A percentile compares a stretch with the other conserved stretches of the same genome.
These are phyloP conservation scores for Petrocephalus zakoni DNA, from an alignment of 2,113 vertebrate species.

Conservation along the genomic window DNA sequence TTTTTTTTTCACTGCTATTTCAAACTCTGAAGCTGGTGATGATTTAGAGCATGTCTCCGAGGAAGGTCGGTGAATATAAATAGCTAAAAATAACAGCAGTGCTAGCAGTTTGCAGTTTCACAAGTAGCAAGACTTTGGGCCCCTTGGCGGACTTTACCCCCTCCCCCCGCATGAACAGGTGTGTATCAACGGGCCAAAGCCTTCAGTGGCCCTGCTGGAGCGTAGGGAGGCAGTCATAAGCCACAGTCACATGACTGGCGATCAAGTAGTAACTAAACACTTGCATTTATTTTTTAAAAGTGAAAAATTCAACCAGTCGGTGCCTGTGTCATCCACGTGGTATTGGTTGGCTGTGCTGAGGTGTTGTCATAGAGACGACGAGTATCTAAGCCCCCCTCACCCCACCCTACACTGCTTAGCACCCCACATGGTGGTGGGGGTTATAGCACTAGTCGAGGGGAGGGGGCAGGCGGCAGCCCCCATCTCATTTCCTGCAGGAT, in stretches of 20 bases:
- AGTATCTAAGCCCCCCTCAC: conserved; percentile 46
- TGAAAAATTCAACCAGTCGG: background rate
- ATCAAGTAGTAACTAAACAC: background rate
- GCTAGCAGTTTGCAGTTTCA: conserved; percentile 32
- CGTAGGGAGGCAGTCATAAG: background rate
- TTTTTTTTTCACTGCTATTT: conserved; percentile 26
- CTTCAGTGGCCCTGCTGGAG: background rate
- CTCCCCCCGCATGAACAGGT: background rate
- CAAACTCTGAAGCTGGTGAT: conserved; percentile 21
- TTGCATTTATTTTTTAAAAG: background rate
- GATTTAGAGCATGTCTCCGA: conserved; percentile 32
- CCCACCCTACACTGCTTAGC: background rate
- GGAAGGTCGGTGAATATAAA: conserved; percentile 29
- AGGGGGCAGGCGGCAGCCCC: background rate
- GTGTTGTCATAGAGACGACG: conserved; percentile 67
- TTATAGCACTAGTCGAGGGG: background rate
- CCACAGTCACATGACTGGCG: background rate
- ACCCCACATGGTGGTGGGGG: background rate
- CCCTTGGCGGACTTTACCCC: background rate
- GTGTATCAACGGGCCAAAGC: background rate
- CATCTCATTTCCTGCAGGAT: background rate
- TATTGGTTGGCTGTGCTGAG: conserved; percentile 50
- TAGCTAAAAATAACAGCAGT: conserved; percentile 34
- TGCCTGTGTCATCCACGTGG: conserved; percentile 38
- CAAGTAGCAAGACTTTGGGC: background rate